Conservation (phyloP, 2,888 invertebrate genomes). For the Bimastos eiseni region DNA sequence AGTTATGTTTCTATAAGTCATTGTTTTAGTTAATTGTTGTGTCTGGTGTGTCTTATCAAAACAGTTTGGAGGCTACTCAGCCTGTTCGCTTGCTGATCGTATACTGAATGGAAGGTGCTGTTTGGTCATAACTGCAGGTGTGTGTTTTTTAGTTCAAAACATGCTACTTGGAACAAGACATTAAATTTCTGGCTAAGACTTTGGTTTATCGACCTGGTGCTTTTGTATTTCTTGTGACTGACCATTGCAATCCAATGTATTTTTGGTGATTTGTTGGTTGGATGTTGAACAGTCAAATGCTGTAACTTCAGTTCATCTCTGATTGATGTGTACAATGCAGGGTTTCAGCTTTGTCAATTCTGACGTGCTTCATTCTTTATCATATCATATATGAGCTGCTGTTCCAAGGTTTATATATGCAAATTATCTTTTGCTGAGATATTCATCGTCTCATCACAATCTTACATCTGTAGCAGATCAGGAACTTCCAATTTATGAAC, state of each 20-base stretch:
- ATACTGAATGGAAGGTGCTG: constrained; percentile 18
- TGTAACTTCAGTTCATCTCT: too few relatives aligned
- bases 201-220: background rate
- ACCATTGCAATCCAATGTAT: background rate
- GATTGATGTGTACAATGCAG: background rate
- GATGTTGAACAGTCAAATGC: background rate
- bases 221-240: background rate
- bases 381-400: background rate
- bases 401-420: background rate
- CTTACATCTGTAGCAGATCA: background rate
- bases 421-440: background rate
- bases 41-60: background rate
- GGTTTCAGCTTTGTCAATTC: background rate
- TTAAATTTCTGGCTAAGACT: background rate
- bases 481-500: background rate
- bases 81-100: constrained; percentile 22
- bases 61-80: constrained; percentile 27
- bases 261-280: background rate
- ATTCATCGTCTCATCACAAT: background rate
- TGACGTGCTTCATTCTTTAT: background rate
- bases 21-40: constrained; percentile 4
- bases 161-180: background rate
- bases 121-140: constrained; percentile 19
- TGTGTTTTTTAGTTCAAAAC: background rate
- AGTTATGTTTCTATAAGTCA: background rate